A percentile compares a stretch with the other conserved stretches of the same genome.
Evolutionary conservation across 2,113 vertebrate genomes (phyloP).

Genomic region (Mesoclemmys tuberculata): DNA sequence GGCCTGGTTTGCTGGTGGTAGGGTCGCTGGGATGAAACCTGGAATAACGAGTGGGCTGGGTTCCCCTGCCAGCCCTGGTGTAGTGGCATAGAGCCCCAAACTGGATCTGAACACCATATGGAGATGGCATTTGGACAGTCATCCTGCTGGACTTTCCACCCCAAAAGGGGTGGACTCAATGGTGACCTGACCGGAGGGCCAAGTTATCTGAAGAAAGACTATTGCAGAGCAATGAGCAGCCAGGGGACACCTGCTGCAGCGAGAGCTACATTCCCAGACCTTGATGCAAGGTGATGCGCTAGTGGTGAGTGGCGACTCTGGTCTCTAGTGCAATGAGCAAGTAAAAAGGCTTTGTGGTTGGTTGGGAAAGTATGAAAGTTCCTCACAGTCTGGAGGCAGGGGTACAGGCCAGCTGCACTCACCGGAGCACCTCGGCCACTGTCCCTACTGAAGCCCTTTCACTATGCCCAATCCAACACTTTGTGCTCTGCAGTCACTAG

Average conservation of each 20-base stretch:
- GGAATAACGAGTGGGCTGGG: neutral
- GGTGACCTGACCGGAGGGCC: too few species aligned
- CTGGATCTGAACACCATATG: too few species aligned
- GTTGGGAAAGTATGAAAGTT: neutral
- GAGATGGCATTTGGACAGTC: too few species aligned
- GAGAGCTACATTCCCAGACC: too few species aligned
- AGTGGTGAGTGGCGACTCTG: too few species aligned
- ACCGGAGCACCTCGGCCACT: neutral
- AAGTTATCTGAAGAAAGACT: too few species aligned
- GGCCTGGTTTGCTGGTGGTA: neutral
- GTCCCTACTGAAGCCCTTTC: neutral
- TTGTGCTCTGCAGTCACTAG: neutral
- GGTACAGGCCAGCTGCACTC: neutral
- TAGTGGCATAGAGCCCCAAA: too few species aligned
- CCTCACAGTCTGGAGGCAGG: neutral
- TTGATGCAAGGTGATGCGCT: too few species aligned
- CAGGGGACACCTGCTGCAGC: too few species aligned
- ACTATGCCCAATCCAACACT: neutral
- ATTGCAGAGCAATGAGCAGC: too few species aligned
- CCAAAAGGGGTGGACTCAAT: too few species aligned
- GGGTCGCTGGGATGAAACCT: neutral
- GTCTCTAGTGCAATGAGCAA: neutral
- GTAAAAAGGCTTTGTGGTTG: neutral
- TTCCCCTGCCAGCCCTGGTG: neutral
- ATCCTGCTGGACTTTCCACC: too few species aligned